Base-by-base conservation (phyloP, 2,888 invertebrate species). In the Thereva unica region DNA sequence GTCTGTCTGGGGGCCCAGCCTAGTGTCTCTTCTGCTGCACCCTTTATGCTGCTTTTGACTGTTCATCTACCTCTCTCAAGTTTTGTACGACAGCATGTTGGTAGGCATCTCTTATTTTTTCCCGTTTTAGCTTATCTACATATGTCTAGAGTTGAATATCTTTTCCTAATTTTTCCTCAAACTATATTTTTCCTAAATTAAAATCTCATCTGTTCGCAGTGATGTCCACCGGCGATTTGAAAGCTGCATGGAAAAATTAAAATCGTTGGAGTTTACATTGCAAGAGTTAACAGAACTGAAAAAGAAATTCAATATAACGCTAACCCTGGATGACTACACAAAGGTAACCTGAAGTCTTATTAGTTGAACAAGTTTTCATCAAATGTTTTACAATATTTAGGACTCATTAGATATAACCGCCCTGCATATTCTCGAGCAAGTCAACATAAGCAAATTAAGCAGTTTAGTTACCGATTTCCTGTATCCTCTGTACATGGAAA, bases 401-500 rank as follows among this genome's bases (percentile, higher is more conserved):
- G 78, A 80, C 56, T 74, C 78, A 0, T 71, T 80, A 5, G 80
- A 81, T 66, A 78, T 78, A 41, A 79, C 78, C 0, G 77, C 81
- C 0, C 70, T 81, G 12, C 75, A 75, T 64, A 77, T 81, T 64
- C 67, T 81, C n/a, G 77, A 80, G 67, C 76, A 78, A 7, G 78
- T 79, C 3, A 78, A 79, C 69, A 74, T 80, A 23, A 76, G 76
- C 52, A 77, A 77, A 66, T 67, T 81, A 7, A 75, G 77, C 64
- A 76, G 75, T 35, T 69, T 81, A 5, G 77, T 80, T 0, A 76
- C 76, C 66, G 74, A 80, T 59, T 81, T 81, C 64, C 65, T 81
- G 3, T 78, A 77, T 72, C 80, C 81, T 1, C 78, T 81, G 41
- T 81, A 76, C 66, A 76, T 77, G 72, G 78, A 79, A 54, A 77